Percentiles rank a stretch among this genome's conserved stretches.
These are phyloP conservation scores for Coreius guichenoti DNA, from an alignment of 2,797 vertebrate species.

Conservation along the genomic window DNA sequence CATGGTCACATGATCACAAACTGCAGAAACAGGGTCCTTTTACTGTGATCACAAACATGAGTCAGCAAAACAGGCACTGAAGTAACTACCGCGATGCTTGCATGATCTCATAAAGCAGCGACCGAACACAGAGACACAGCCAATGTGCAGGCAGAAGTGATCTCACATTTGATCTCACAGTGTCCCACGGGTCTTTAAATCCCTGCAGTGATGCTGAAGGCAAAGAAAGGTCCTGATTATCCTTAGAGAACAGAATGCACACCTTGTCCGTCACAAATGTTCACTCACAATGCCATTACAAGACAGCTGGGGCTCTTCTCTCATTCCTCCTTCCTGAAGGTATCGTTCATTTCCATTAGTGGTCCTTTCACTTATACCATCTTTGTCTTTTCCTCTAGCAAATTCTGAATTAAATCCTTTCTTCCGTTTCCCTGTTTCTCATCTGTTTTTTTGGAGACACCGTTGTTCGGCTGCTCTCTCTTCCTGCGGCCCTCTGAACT, in stretches of 20 bases:
- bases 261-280: constrained; percentile 8
- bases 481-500: constrained; percentile 65
- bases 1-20: not conserved
- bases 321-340: constrained; percentile 17
- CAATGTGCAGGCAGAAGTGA: constrained; percentile 35
- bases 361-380: constrained; percentile 25
- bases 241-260: not conserved
- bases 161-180: constrained; percentile 10
- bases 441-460: constrained; percentile 18
- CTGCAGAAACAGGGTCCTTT: not conserved
- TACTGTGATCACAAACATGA: constrained; percentile 13
- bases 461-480: constrained; percentile 44
- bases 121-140: constrained; percentile 6
- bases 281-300: constrained; percentile 24
- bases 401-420: not conserved
- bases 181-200: not conserved
- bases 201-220: constrained; percentile 6
- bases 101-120: constrained; percentile 36
- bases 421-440: not conserved
- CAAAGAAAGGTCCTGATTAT: not conserved
- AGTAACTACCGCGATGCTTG: not conserved
- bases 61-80: constrained; percentile 16
- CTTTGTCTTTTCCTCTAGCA: not conserved
- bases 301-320: constrained; percentile 40
- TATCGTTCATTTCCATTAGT: not conserved